Evolutionary conservation across 2,797 vertebrate species (phyloP), one percentile per base, ranked within the genome.

Genomic region (Gallinago stenura): DNA sequence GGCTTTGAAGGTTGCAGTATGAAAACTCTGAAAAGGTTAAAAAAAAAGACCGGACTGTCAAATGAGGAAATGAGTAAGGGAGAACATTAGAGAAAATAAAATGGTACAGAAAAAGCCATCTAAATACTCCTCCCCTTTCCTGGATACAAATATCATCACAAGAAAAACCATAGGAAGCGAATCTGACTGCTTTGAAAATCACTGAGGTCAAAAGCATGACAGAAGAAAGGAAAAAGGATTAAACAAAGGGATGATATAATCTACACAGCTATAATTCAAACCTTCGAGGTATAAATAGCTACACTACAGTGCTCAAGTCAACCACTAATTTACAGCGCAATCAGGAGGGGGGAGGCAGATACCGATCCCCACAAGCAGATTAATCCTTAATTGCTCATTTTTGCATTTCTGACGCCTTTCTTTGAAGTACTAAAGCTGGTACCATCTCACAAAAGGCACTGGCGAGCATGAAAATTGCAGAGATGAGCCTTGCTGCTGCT

Each of bases 191-290:
- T 90, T 83, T 83, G 93, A 95, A 93, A 95, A 93, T 90, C 80
- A 33, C 85, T 26, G 85, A 91, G 94, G 94, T 93, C 94, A 96
- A 93, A 94, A 96, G 93, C 91, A 26, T 9, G 51, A 82, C 69
- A 95, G 87, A 80, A 94, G 81, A 94, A 93, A 96, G 79, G 82
- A 81, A 91, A 93, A 95, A 72, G 72, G 91, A 93, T 91, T 93
- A 93, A 94, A 93, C 84, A 86, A 94, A 95, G 82, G 72, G 87
- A 96, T 86, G 93, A 87, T 86, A 91, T 77, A 85, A 93, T 94
- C 89, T 88, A 43, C 90, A 82, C 54, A 37, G 85, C 73, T 30
- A 58, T 66, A 90, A 96, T 83, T 91, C 94, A 88, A 89, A 81
- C 89, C 79, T 94, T 69, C 4, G 3, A 94, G 89, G 86, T 89